Conservation (phyloP, 2,888 invertebrate species). For the Herminia tarsipennalis region DNA sequence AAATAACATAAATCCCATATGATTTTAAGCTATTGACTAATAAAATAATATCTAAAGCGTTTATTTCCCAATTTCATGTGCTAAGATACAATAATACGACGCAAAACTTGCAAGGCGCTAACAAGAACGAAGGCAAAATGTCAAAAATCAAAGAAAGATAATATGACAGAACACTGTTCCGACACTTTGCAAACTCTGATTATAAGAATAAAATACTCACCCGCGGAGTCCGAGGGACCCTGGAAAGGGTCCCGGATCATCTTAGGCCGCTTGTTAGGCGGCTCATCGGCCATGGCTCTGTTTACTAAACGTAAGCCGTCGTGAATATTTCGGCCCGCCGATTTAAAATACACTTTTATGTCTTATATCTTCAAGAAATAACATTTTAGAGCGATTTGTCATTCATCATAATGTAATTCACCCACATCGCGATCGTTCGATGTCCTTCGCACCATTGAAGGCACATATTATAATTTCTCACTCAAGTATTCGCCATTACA, state of each 20-base stretch:
- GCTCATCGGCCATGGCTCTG: constrained; percentile 97
- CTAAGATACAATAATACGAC: constrained; percentile 76
- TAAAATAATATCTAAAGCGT: constrained; percentile 16
- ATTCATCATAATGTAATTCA: constrained; percentile 85
- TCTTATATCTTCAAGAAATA: constrained; percentile 83
- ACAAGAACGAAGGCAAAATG: constrained; percentile 78
- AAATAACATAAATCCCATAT: constrained; percentile 33
- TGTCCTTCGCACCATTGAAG: constrained; percentile 90
- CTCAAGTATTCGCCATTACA: constrained; percentile 93
- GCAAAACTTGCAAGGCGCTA: constrained; percentile 82
- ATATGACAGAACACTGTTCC: constrained; percentile 75
- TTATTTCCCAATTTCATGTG: constrained; percentile 38
- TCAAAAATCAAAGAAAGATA: constrained; percentile 78
- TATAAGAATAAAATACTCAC: constrained; percentile 86
- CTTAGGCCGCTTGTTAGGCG: constrained; percentile 98
- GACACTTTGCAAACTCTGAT: constrained; percentile 66
- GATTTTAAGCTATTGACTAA: constrained; percentile 14
- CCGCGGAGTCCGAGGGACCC: constrained; percentile 92
- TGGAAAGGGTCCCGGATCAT: constrained; percentile 94
- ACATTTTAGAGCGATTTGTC: constrained; percentile 84
- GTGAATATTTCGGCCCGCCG: constrained; percentile 86
- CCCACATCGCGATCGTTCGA: constrained; percentile 89
- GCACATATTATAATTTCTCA: constrained; percentile 90
- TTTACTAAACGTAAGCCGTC: constrained; percentile 89
- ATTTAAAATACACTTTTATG: constrained; percentile 84